A percentile compares a stretch with the other conserved stretches of the same genome.
Evolutionary conservation across 2,888 invertebrate genomes (phyloP).

Genomic region (Sipha maydis): DNA sequence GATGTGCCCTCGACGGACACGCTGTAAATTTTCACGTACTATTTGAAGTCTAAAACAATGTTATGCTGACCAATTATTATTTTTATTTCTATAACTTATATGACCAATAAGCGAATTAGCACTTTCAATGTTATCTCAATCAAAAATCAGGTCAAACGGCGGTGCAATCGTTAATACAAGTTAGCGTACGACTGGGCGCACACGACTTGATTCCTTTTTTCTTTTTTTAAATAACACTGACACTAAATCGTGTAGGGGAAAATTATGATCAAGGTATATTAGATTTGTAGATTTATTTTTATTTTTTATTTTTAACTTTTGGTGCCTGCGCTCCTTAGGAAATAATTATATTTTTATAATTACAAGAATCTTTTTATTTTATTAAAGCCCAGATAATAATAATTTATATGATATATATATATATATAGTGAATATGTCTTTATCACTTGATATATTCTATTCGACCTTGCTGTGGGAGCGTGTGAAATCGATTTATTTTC

Average conservation of each 20-base stretch:
- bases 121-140: constrained; percentile 54
- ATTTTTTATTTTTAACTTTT: background rate
- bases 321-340: no score
- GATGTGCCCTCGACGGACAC: constrained; percentile 52
- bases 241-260: background rate
- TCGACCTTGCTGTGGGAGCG: constrained; percentile 19
- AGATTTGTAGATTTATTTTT: background rate
- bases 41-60: constrained; percentile 32
- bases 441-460: background rate
- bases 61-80: background rate
- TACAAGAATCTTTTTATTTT: background rate
- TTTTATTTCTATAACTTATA: constrained; percentile 3
- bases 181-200: background rate
- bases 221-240: background rate
- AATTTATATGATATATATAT: background rate
- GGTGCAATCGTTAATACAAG: background rate
- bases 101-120: constrained; percentile 29
- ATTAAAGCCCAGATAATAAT: background rate
- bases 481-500: constrained; percentile 49
- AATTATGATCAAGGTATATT: background rate
- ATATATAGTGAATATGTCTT: background rate
- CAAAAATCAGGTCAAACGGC: constrained; percentile 35
- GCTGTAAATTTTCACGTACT: constrained; percentile 38
- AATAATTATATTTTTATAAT: background rate
- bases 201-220: background rate